Evolutionary conservation across 2,797 vertebrate species (phyloP), one percentile per base, ranked within the genome.

Genomic region (Poeciliopsis turneri): DNA sequence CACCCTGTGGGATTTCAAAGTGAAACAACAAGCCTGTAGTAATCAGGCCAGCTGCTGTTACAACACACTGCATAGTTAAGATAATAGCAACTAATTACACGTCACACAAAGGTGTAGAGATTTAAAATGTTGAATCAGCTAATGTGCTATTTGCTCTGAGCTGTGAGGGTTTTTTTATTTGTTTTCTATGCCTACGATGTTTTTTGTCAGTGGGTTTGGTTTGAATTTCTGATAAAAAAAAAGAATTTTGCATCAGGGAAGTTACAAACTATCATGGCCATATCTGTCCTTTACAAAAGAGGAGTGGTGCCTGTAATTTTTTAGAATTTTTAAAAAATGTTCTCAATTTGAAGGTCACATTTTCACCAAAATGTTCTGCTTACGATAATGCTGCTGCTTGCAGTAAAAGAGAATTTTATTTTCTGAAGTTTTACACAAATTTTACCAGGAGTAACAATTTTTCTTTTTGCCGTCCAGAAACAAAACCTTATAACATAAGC

Each of bases 1-100:
- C 68, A 70, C 5, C 68, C 41, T 8, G 2, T n/a, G n/a, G 68
- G 25, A 45, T 15, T 30, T 0, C 10, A 41, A 41, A 68, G 20
- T 41, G 12, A n/a, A 45, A 70, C 20, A 70, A 45, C 68, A 70
- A 70, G 41, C 68, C 68, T n/a, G 68, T 41, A 45, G 12, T 70
- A 43, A n/a, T 70, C 41, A 43, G 39, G 12, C 66, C 36, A 41
- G 36, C 23, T 43, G 36, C 66, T 69, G 39, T 43, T 69, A 20
- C 43, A 69, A 69, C 20, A 69, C 66, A 1, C 10, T n/a, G 36
- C 41, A 43, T 69, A 69, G 39, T 69, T 70, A 45, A 28, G 25
- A n/a, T 16, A 70, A 70, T n/a, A n/a, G 41, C 41, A 70, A 45
- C 41, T 28, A 41, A 45, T 16, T 45, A 70, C 16, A 43, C 18